phyloP scores from a whole-genome alignment of 2,113 vertebrate species.

The Scomber colias region DNA sequence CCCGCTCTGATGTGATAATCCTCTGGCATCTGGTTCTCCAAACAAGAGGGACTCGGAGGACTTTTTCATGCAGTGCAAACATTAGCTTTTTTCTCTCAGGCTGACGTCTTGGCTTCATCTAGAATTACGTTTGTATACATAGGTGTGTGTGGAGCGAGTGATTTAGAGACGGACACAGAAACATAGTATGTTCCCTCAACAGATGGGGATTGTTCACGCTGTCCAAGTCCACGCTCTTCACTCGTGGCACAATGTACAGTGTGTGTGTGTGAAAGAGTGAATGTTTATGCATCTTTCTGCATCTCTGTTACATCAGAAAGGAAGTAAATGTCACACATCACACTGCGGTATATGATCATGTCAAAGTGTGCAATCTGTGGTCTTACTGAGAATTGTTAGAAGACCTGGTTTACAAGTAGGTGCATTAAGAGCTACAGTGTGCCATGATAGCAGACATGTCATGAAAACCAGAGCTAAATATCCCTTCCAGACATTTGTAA shows the following conservation, averaged over 20 bases:
- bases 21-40: constrained; percentile 14
- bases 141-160: background rate
- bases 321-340: background rate
- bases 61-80: constrained; percentile 21
- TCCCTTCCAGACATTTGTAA: no score
- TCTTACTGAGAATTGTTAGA: no score
- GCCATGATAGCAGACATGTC: no score
- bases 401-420: no score
- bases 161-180: constrained; percentile 45
- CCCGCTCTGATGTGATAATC: constrained; percentile 33
- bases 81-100: constrained; percentile 32
- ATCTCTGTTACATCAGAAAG: constrained; percentile 5
- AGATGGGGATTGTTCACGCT: constrained; percentile 76
- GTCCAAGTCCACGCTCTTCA: constrained; percentile 34
- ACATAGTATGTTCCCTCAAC: constrained; percentile 59
- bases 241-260: constrained; percentile 45
- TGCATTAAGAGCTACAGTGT: no score
- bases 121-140: constrained; percentile 21
- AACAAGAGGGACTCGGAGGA: constrained; percentile 21
- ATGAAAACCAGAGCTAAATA: no score
- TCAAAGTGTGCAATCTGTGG: no score
- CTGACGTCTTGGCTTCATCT: constrained; percentile 21
- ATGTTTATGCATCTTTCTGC: constrained; percentile 10
- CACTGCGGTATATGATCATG: background rate
- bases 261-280: constrained; percentile 18